Conservation (phyloP, 35 echinoderm and acorn worm species). For the Apostichopus californicus region DNA sequence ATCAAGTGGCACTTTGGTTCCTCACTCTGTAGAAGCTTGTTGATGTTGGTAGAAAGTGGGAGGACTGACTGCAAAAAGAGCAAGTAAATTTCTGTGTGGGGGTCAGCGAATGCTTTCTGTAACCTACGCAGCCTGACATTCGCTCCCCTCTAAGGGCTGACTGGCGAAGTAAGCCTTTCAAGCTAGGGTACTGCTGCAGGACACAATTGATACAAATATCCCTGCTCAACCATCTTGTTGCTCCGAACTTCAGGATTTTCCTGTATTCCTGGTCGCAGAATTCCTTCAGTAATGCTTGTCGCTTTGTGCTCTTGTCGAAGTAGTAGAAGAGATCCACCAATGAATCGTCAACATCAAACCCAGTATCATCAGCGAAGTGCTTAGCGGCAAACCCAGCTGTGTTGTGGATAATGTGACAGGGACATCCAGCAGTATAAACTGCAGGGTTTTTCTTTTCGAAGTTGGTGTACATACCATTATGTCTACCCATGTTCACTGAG, state of each 20-base stretch:
- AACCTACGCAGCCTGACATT: neutral
- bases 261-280: neutral
- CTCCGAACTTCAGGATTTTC: neutral
- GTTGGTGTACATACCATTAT: neutral
- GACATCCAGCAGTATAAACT: slow-evolving; percentile 17
- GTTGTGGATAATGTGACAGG: slow-evolving; percentile 26
- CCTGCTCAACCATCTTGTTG: neutral
- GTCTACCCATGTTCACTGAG: slow-evolving; percentile 10
- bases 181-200: slow-evolving; percentile 1
- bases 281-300: neutral
- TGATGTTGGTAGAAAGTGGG: neutral
- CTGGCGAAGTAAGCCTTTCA: neutral
- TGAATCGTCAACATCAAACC: slow-evolving; percentile 36
- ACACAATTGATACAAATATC: neutral
- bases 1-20: neutral
- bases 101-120: neutral
- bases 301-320: slow-evolving; percentile 41
- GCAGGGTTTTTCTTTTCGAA: neutral
- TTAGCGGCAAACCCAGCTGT: slow-evolving; percentile 30
- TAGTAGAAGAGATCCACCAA: slow-evolving; percentile 10
- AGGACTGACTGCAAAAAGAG: neutral
- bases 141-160: neutral
- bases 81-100: neutral
- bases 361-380: neutral
- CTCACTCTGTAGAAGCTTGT: neutral